These are phyloP conservation scores for Eurystomus glaucurus DNA, from an alignment of 2,797 vertebrate species.

Conservation along the genomic window DNA sequence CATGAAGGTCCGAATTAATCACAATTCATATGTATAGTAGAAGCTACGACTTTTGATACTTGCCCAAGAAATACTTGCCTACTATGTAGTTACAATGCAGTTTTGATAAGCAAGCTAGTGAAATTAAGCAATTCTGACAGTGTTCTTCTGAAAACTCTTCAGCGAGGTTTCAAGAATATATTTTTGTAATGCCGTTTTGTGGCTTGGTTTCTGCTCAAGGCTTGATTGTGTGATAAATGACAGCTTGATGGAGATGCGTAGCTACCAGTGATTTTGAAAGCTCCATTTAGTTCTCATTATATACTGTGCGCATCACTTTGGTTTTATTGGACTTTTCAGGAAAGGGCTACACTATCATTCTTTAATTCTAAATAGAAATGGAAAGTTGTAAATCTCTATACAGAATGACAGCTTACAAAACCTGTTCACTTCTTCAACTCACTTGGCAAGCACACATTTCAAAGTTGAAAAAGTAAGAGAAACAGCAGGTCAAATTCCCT, in stretches of 20 bases:
- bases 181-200: neutral
- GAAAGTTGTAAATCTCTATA: conserved; percentile 79
- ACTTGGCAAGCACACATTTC: conserved; percentile 47
- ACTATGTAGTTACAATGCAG: neutral
- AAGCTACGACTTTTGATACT: neutral
- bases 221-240: conserved; percentile 60
- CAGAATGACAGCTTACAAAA: conserved; percentile 75
- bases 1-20: neutral
- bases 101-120: neutral
- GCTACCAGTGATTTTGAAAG: conserved; percentile 72
- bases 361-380: conserved; percentile 77
- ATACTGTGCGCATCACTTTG: conserved; percentile 25
- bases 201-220: neutral
- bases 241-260: conserved; percentile 58
- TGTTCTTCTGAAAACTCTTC: neutral
- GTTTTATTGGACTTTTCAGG: conserved; percentile 75
- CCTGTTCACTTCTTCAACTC: conserved; percentile 51
- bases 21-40: neutral
- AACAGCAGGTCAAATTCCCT: conserved; percentile 37
- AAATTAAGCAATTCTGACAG: conserved; percentile 2
- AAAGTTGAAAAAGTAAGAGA: conserved; percentile 51
- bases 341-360: conserved; percentile 70
- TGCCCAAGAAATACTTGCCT: neutral
- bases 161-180: neutral
- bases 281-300: conserved; percentile 74